Conservation (phyloP, 2,113 vertebrate species). For the Corythoichthys haematopterus region DNA sequence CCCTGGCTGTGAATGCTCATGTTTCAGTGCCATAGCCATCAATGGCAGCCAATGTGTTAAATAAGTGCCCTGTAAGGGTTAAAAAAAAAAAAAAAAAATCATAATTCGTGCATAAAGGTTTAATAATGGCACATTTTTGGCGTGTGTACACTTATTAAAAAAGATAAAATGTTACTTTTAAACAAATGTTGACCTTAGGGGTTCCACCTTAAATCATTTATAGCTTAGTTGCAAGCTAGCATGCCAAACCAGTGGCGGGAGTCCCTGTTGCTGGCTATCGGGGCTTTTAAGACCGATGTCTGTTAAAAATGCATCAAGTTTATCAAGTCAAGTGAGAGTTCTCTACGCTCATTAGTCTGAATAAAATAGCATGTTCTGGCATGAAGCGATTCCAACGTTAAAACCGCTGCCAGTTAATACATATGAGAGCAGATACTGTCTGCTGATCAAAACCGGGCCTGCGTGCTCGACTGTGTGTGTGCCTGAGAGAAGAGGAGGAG, state of each 20-base stretch:
- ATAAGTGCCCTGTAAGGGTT: too few relatives aligned
- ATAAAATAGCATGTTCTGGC: constrained; percentile 67
- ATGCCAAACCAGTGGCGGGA: constrained; percentile 44
- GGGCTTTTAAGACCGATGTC: constrained; percentile 55
- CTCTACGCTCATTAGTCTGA: constrained; percentile 71
- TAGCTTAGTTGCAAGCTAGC: constrained; percentile 26
- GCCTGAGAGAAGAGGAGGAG: constrained; percentile 33
- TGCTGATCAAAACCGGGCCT: constrained; percentile 63
- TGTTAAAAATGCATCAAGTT: constrained; percentile 75
- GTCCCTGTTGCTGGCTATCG: constrained; percentile 39
- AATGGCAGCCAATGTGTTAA: too few relatives aligned
- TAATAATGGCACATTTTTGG: too few relatives aligned
- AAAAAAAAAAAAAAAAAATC: too few relatives aligned
- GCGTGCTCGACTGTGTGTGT: constrained; percentile 19
- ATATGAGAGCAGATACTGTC: constrained; percentile 64
- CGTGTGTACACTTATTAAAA: too few relatives aligned
- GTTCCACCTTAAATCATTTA: constrained; percentile 25
- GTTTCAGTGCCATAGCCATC: too few relatives aligned
- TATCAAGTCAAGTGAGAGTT: constrained; percentile 68
- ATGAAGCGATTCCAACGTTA: constrained; percentile 57
- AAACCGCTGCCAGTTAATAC: constrained; percentile 65
- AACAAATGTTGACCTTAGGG: not conserved
- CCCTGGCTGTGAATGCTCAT: too few relatives aligned
- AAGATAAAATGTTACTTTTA: not conserved
- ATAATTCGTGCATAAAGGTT: too few relatives aligned